Evolutionary conservation across 2,888 invertebrate species (phyloP).

Genomic region (Heliconius cydno): DNA sequence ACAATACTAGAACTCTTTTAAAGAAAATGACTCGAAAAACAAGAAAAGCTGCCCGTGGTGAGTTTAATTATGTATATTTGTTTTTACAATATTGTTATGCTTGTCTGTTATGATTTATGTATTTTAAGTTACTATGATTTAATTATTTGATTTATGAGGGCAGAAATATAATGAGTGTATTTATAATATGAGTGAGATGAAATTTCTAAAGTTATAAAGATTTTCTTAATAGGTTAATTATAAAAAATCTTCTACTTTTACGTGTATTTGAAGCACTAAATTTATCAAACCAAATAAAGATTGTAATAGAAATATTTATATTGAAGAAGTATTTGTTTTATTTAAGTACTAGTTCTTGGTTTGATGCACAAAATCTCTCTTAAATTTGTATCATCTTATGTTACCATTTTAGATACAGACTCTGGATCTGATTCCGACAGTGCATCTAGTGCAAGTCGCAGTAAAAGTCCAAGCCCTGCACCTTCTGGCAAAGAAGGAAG

Average conservation of each 20-base stretch:
- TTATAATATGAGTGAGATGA: neutral
- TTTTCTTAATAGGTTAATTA: neutral
- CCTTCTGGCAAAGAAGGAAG: conserved; percentile 73
- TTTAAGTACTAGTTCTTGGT: neutral
- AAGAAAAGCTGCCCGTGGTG: conserved; percentile 57
- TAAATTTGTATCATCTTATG: neutral
- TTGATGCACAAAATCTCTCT: too few species aligned
- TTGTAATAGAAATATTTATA: neutral
- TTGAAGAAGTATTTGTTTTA: neutral
- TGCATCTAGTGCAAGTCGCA: conserved; percentile 74
- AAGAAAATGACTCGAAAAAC: conserved; percentile 58
- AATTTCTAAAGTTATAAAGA: neutral
- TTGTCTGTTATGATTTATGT: conserved; percentile 22
- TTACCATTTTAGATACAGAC: conserved; percentile 65
- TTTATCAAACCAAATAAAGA: neutral
- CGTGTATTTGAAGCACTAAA: neutral
- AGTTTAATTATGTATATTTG: conserved; percentile 34
- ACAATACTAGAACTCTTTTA: neutral
- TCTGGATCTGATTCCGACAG: conserved; percentile 80
- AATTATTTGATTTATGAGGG: neutral
- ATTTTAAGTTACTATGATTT: neutral
- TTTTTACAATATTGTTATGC: neutral
- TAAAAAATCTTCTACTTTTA: too few species aligned
- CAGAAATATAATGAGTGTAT: neutral
- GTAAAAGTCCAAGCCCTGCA: conserved; percentile 74